Conservation (phyloP, 2,888 invertebrate genomes). For the Leptura quadrifasciata region DNA sequence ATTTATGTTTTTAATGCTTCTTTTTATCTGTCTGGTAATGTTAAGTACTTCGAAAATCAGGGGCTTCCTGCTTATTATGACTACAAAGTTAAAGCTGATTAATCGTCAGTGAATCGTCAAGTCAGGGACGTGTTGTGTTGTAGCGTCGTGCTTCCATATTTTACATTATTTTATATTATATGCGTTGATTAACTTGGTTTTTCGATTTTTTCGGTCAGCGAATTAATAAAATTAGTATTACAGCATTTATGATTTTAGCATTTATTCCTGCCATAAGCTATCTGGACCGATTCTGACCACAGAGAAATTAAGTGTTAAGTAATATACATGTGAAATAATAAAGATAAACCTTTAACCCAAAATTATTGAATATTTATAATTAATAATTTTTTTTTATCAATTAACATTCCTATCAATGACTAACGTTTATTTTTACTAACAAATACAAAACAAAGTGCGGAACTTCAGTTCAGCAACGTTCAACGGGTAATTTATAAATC, state of each 20-base stretch:
- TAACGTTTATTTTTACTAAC: background rate
- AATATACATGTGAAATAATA: background rate
- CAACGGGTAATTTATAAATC: no score
- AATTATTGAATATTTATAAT: background rate
- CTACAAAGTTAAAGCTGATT: slow-evolving; percentile 9
- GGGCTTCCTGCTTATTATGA: slow-evolving; percentile 20
- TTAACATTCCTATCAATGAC: background rate
- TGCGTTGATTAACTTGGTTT: no score
- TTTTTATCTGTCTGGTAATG: slow-evolving; percentile 13
- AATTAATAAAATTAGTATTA: no score
- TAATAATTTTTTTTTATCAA: background rate
- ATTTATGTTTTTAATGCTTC: slow-evolving; percentile 17
- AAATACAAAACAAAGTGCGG: background rate
- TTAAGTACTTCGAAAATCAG: slow-evolving; percentile 22
- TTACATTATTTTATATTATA: no score
- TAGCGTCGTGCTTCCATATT: background rate
- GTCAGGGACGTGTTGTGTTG: background rate
- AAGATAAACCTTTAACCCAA: background rate
- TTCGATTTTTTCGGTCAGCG: no score
- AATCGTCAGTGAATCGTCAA: background rate
- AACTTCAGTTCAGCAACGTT: no score
- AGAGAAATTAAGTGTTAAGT: background rate
- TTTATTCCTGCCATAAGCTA: no score
- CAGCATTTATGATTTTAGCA: no score
- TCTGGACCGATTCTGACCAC: background rate